Evolutionary conservation across 2,797 vertebrate species (phyloP).

Genomic region (Paratrypauchen microcephalus): DNA sequence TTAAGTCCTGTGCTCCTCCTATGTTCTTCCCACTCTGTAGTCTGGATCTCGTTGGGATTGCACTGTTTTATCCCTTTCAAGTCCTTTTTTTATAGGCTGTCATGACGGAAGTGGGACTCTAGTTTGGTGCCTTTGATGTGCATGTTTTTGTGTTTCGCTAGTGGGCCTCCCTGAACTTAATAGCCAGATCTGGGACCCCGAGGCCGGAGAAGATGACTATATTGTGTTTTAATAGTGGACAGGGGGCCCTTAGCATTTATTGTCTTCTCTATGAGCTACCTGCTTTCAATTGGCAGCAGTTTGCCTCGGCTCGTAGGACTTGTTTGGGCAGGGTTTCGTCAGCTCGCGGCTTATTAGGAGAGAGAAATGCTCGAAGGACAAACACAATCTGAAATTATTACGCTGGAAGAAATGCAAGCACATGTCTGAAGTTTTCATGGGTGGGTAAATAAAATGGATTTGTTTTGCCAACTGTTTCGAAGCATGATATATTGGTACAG

Average conservation of each 20-base stretch:
- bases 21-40: constrained; percentile 39
- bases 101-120: constrained; percentile 51
- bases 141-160: constrained; percentile 39
- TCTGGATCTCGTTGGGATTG: constrained; percentile 51
- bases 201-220: constrained; percentile 52
- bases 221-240: constrained; percentile 48
- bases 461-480: not conserved
- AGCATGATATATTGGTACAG: no score
- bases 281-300: constrained; percentile 29
- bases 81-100: constrained; percentile 49
- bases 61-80: constrained; percentile 54
- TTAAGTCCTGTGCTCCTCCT: constrained; percentile 68
- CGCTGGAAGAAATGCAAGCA: not conserved
- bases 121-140: constrained; percentile 66
- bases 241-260: constrained; percentile 37
- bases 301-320: constrained; percentile 20
- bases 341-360: not conserved
- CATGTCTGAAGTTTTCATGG: not conserved
- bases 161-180: constrained; percentile 43
- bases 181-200: constrained; percentile 33
- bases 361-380: constrained; percentile 1
- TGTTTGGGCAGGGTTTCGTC: not conserved
- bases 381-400: not conserved
- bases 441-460: not conserved
- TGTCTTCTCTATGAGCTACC: constrained; percentile 20